Evolutionary conservation across 2,888 invertebrate species (phyloP).

Genomic region (Biston betularia): DNA sequence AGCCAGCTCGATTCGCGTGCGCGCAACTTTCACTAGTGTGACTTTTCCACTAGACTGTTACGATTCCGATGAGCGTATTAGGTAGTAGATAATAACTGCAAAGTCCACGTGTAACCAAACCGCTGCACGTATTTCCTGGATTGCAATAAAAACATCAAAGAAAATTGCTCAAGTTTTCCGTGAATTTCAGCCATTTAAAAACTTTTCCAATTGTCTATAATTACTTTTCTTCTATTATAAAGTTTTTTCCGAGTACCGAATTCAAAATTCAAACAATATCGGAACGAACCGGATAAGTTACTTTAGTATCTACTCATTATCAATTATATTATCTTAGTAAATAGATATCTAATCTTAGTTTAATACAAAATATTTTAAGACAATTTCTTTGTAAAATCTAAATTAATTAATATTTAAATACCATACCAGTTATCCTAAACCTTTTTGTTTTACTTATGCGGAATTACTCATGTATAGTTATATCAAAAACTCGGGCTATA

Average conservation of each 20-base stretch:
- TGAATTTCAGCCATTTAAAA: conserved; percentile 10
- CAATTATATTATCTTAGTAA: not conserved
- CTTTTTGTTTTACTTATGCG: too few relatives aligned
- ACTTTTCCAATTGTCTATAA: conserved; percentile 12
- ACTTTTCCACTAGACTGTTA: conserved; percentile 52
- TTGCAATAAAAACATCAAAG: conserved; percentile 20
- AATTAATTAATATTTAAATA: too few relatives aligned
- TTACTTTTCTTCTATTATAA: conserved; percentile 11
- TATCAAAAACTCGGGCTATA: too few relatives aligned
- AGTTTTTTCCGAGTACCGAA: not conserved
- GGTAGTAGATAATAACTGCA: conserved; percentile 1
- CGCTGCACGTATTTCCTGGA: conserved; percentile 32
- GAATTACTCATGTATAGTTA: too few relatives aligned
- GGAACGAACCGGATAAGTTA: not conserved
- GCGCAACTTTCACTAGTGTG: conserved; percentile 70
- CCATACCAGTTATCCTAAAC: too few relatives aligned
- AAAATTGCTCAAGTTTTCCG: conserved; percentile 24
- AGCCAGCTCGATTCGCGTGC: conserved; percentile 56
- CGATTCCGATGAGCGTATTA: conserved; percentile 32
- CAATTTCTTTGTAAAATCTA: too few relatives aligned
- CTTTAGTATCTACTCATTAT: not conserved
- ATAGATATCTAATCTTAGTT: too few relatives aligned
- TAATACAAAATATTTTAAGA: too few relatives aligned
- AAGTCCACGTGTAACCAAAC: conserved; percentile 13
- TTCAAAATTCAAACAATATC: conserved; percentile 3